Conservation (phyloP, 2,113 vertebrate species). For the Pica pica region DNA sequence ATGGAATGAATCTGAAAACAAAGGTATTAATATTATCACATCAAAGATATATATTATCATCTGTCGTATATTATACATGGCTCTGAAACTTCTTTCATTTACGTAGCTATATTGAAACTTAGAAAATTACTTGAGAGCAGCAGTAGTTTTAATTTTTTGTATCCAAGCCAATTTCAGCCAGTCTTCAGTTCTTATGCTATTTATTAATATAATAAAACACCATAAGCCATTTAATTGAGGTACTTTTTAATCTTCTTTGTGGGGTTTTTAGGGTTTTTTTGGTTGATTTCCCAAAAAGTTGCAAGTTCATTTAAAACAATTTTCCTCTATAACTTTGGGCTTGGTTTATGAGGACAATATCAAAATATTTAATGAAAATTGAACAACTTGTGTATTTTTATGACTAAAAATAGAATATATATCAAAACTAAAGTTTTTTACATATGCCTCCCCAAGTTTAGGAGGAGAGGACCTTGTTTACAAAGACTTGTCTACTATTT, state of each 20-base stretch:
- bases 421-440: background rate
- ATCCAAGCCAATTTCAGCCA: background rate
- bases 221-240: background rate
- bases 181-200: background rate
- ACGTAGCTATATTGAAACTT: background rate
- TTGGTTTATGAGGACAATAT: background rate
- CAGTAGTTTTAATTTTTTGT: background rate
- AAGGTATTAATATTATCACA: slow-evolving; percentile 17
- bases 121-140: background rate
- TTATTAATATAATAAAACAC: background rate
- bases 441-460: background rate
- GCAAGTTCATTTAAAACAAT: background rate
- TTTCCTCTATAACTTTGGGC: background rate
- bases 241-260: background rate
- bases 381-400: background rate
- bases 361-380: background rate
- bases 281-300: background rate
- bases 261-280: background rate
- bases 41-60: background rate
- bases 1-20: background rate
- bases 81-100: background rate
- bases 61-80: background rate
- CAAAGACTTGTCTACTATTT: background rate
- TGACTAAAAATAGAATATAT: background rate
- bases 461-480: background rate